Conservation (phyloP, 1,140 invertebrate species). For the Cyclargus thomasi region DNA sequence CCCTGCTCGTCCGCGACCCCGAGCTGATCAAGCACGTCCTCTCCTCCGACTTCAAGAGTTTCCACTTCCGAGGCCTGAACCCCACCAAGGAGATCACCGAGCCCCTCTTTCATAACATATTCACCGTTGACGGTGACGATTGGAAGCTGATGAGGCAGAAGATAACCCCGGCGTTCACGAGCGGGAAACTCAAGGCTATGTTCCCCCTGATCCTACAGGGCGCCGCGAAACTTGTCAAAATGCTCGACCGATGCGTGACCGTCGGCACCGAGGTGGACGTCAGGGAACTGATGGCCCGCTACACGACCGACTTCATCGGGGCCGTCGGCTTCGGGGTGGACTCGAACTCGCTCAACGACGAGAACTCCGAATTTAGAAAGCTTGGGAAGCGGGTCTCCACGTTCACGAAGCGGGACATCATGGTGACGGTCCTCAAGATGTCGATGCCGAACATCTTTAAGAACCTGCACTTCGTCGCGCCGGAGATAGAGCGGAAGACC, state of each 20-base stretch:
- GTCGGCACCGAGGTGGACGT: constrained; percentile 13
- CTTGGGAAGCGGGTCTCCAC: constrained; percentile 23
- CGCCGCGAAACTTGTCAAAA: background rate
- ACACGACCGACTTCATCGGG: constrained; percentile 28
- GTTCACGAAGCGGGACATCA: background rate
- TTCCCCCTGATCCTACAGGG: constrained; percentile 42
- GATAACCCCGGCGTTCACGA: constrained; percentile 74
- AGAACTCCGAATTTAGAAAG: constrained; percentile 25
- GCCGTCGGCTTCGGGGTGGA: constrained; percentile 24
- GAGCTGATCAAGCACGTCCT: constrained; percentile 72
- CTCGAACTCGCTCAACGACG: constrained; percentile 17
- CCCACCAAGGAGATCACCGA: constrained; percentile 24
- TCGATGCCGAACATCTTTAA: background rate
- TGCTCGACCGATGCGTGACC: background rate
- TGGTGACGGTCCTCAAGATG: constrained; percentile 13
- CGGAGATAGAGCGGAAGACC: too few relatives aligned
- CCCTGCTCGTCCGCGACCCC: constrained; percentile 66
- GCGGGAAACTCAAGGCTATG: constrained; percentile 73
- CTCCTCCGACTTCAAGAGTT: constrained; percentile 74
- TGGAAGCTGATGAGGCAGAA: constrained; percentile 74
- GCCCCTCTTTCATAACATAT: constrained; percentile 34
- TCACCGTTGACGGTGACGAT: constrained; percentile 39
- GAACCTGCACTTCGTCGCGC: too few relatives aligned
- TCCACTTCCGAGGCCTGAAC: constrained; percentile 40
- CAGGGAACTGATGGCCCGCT: constrained; percentile 24